phyloP scores from a whole-genome alignment of 2,113 vertebrate species.

The Ptilonorhynchus violaceus region DNA sequence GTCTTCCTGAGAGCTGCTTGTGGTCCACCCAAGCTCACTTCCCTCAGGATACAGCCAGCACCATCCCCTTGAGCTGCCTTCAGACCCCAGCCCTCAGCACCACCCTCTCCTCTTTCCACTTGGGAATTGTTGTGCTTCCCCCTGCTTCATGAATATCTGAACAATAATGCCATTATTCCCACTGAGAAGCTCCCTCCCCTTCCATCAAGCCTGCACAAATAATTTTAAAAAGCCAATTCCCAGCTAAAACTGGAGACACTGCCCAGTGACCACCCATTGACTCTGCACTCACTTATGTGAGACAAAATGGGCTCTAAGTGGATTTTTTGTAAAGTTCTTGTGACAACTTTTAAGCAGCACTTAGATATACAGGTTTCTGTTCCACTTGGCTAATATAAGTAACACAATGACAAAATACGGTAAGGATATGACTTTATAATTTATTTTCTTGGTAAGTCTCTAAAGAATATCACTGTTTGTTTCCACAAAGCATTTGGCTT shows the following conservation, averaged over 20 bases:
- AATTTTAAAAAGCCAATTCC: neutral
- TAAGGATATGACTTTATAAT: neutral
- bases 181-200: neutral
- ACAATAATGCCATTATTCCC: neutral
- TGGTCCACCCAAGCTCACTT: neutral
- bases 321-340: neutral
- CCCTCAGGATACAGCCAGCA: neutral
- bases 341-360: neutral
- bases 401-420: neutral
- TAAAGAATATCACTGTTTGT: neutral
- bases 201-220: neutral
- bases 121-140: neutral
- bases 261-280: neutral
- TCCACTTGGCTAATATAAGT: neutral
- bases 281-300: neutral
- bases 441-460: neutral
- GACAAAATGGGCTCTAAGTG: fast-evolving
- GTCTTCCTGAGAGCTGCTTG: neutral
- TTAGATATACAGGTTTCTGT: neutral
- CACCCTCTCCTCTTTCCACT: neutral
- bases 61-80: neutral
- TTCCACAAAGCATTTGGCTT: neutral
- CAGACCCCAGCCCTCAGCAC: neutral
- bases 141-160: neutral
- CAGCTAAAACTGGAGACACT: neutral